phyloP scores from a whole-genome alignment of 2,113 vertebrate species.

The Choloepus hoffmanni region DNA sequence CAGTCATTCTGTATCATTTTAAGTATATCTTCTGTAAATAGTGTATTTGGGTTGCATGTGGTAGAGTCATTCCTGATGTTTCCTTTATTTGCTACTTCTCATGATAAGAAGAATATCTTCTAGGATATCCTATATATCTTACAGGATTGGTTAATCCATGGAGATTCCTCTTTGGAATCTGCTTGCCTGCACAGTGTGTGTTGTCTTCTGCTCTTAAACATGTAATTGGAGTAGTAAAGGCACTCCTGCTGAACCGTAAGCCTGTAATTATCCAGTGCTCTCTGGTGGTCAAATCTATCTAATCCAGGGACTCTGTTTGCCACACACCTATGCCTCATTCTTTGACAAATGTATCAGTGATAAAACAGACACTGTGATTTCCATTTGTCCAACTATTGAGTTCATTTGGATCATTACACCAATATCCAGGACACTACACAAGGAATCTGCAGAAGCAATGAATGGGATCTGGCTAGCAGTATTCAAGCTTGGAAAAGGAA shows the following conservation, averaged over 20 bases:
- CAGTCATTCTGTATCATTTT: background rate
- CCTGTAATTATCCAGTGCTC: background rate
- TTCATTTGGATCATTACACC: background rate
- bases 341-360: background rate
- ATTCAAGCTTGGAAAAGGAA: background rate
- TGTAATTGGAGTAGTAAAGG: background rate
- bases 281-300: background rate
- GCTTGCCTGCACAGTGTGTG: rapidly evolving
- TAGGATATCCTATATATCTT: no score
- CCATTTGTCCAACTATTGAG: background rate
- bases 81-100: background rate
- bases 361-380: background rate
- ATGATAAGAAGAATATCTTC: background rate
- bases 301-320: background rate
- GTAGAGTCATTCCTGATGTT: background rate
- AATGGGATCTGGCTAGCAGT: background rate
- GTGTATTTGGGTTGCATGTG: background rate
- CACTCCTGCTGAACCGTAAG: background rate
- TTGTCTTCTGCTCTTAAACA: background rate
- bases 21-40: background rate
- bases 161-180: background rate
- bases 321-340: background rate
- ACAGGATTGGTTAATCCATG: background rate
- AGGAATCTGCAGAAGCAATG: background rate
- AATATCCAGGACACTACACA: background rate